phyloP scores from a whole-genome alignment of 2,888 invertebrate genomes.

The Tethea ocularis region DNA sequence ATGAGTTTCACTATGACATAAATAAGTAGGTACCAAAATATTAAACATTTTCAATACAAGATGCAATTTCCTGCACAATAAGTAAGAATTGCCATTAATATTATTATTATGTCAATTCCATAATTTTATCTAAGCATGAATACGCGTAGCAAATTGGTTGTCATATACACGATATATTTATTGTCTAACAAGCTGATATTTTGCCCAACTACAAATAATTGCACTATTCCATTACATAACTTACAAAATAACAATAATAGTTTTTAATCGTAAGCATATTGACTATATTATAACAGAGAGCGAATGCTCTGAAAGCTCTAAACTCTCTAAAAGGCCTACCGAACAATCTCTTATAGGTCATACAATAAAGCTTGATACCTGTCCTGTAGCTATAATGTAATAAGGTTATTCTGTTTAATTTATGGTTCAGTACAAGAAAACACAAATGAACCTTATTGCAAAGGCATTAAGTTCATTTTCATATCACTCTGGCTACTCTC shows the following conservation, averaged over 20 bases:
- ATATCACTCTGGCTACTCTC: too few relatives aligned
- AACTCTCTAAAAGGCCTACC: not conserved
- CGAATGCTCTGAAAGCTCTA: not conserved
- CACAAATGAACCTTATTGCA: too few relatives aligned
- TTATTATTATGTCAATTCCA: not conserved
- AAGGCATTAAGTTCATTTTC: not conserved
- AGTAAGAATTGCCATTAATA: not conserved
- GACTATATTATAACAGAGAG: not conserved
- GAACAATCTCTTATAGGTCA: not conserved
- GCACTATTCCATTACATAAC: not conserved
- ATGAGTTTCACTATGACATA: too few relatives aligned
- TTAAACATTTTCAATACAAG: not conserved
- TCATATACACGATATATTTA: not conserved
- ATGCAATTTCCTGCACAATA: not conserved
- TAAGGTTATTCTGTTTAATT: too few relatives aligned
- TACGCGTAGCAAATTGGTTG: not conserved
- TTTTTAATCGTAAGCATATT: slow-evolving; percentile 1
- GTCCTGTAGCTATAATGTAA: too few relatives aligned
- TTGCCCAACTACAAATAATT: not conserved
- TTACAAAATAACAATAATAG: not conserved
- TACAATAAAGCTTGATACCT: too few relatives aligned
- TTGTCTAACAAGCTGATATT: slow-evolving; percentile 7
- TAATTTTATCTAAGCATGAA: not conserved
- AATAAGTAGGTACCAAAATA: too few relatives aligned
- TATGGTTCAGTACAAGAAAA: too few relatives aligned